Conservation (phyloP, 2,797 vertebrate species). For the Trematomus bernacchii region DNA sequence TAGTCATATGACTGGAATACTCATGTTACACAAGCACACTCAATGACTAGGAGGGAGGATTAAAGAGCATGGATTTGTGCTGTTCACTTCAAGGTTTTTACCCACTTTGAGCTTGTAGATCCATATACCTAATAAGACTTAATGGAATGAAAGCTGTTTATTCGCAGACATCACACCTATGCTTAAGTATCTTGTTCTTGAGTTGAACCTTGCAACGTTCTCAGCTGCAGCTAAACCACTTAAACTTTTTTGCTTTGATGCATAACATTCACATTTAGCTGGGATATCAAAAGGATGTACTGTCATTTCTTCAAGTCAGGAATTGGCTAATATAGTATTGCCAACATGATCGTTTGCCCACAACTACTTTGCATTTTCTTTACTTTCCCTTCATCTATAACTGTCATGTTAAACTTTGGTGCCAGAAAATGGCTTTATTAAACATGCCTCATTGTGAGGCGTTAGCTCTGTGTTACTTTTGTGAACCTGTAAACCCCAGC, state of each 20-base stretch:
- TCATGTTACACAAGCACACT: no score
- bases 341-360: neutral
- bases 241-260: neutral
- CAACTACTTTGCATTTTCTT: neutral
- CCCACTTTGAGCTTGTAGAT: neutral
- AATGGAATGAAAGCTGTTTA: no score
- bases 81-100: neutral
- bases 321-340: neutral
- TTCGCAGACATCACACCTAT: neutral
- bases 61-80: neutral
- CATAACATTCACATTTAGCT: neutral
- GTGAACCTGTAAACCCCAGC: slow-evolving; percentile 10
- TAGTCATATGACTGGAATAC: no score
- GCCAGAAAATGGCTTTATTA: slow-evolving; percentile 5
- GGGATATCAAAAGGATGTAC: neutral
- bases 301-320: neutral
- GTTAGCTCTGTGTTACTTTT: slow-evolving; percentile 5
- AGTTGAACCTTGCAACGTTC: neutral
- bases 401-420: neutral
- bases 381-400: neutral
- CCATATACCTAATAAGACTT: neutral
- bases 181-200: neutral
- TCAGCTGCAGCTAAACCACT: neutral
- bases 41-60: neutral
- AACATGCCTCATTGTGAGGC: neutral